Evolutionary conservation across 2,113 vertebrate genomes (phyloP).

Genomic region (Melierax canorus): DNA sequence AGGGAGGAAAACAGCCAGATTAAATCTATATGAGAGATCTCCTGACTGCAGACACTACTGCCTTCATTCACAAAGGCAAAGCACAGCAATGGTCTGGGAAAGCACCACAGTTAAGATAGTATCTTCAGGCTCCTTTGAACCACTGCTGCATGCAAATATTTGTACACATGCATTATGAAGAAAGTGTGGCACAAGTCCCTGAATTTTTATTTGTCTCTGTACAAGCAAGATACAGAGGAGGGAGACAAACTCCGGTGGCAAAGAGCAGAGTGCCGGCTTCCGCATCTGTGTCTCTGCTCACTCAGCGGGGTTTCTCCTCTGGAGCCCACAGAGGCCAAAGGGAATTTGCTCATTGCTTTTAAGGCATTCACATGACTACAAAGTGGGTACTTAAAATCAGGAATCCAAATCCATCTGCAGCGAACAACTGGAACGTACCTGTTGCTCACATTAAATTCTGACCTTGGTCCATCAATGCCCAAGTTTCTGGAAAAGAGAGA

Average conservation of each 20-base stretch:
- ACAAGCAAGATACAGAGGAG: background rate
- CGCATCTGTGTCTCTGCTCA: background rate
- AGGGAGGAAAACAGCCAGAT: conserved; percentile 51
- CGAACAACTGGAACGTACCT: background rate
- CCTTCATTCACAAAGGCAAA: conserved; percentile 59
- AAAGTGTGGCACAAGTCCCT: conserved; percentile 34
- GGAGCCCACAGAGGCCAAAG: background rate
- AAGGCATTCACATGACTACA: background rate
- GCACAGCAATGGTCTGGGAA: conserved; percentile 43
- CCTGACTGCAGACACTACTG: conserved; percentile 48
- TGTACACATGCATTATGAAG: conserved; percentile 43
- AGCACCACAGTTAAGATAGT: conserved; percentile 55
- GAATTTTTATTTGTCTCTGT: conserved; percentile 24
- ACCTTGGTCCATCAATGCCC: background rate
- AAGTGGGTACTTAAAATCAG: background rate
- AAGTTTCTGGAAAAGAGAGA: background rate
- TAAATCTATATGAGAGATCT: conserved; percentile 58
- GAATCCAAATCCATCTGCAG: background rate
- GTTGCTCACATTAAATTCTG: background rate
- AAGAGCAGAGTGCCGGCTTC: background rate
- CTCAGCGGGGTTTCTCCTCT: background rate
- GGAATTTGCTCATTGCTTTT: background rate
- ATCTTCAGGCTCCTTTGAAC: conserved; percentile 59
- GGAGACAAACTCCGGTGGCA: background rate
- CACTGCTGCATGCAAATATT: conserved; percentile 57